phyloP scores from a whole-genome alignment of 2,888 invertebrate species.

The Thereva nobilitata region DNA sequence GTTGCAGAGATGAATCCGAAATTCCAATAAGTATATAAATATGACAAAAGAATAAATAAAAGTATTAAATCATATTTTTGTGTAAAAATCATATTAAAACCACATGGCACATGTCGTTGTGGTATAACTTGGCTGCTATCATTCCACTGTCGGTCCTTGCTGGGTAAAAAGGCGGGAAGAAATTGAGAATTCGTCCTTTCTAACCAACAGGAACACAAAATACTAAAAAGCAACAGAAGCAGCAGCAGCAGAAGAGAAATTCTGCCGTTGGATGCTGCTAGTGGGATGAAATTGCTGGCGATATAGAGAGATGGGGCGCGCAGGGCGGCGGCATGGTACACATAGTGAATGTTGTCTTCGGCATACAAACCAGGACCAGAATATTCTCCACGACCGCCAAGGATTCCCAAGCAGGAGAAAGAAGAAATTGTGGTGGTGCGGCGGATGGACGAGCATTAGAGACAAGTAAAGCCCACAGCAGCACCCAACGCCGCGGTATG shows the following conservation, averaged over 20 bases:
- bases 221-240: conserved; percentile 40
- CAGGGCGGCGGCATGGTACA: conserved; percentile 29
- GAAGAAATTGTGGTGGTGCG: conserved; percentile 38
- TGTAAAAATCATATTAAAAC: conserved; percentile 46
- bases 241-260: neutral
- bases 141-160: conserved; percentile 14
- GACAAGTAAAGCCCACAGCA: conserved; percentile 33
- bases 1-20: conserved; percentile 4
- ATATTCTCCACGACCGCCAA: neutral
- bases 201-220: conserved; percentile 32
- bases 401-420: conserved; percentile 19
- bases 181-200: conserved; percentile 37
- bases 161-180: conserved; percentile 26
- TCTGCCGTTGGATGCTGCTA: too few species aligned
- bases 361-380: conserved; percentile 38
- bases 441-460: conserved; percentile 41
- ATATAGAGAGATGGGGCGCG: conserved; percentile 22
- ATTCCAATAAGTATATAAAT: conserved; percentile 36
- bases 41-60: conserved; percentile 43
- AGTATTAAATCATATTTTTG: conserved; percentile 45
- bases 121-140: conserved; percentile 32
- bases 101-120: conserved; percentile 44
- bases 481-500: conserved; percentile 41
- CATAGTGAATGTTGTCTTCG: conserved; percentile 36
- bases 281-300: neutral